Percentiles rank a stretch among this genome's conserved stretches.
Conservation (phyloP, 2,113 vertebrate genomes). For the Fulica atra region DNA sequence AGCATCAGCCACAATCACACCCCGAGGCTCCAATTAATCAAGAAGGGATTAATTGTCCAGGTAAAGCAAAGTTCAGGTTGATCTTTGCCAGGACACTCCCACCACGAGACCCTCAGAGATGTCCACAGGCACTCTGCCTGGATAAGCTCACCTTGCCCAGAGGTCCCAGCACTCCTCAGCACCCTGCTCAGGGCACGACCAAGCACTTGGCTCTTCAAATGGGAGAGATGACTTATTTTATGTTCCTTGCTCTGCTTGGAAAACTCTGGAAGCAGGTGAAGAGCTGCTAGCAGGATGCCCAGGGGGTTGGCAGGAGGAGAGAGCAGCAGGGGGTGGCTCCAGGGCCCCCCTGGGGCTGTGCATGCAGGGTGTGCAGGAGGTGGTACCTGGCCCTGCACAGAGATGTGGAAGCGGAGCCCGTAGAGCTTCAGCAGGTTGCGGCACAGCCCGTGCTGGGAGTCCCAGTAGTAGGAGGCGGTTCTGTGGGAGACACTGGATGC, state of each 20-base stretch:
- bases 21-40: not conserved
- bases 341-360: not conserved
- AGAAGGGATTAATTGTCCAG: not conserved
- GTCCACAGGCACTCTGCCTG: not conserved
- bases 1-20: rapidly evolving
- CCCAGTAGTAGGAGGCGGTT: constrained; percentile 75
- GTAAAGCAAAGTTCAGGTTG: not conserved
- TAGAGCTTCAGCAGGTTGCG: constrained; percentile 77
- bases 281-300: not conserved
- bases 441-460: not conserved
- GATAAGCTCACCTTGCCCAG: not conserved
- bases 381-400: constrained; percentile 66
- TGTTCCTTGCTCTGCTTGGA: not conserved
- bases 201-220: not conserved
- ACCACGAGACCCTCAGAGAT: not conserved
- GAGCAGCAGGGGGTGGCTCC: not conserved
- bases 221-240: not conserved
- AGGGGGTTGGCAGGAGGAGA: not conserved
- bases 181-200: not conserved
- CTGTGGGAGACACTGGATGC: not conserved
- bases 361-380: not conserved
- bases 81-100: not conserved
- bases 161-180: not conserved
- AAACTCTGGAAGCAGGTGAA: not conserved
- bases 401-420: constrained; percentile 73